These are phyloP conservation scores for Sylvilagus floridanus DNA, from an alignment of 2,797 vertebrate genomes.

Conservation along the genomic window DNA sequence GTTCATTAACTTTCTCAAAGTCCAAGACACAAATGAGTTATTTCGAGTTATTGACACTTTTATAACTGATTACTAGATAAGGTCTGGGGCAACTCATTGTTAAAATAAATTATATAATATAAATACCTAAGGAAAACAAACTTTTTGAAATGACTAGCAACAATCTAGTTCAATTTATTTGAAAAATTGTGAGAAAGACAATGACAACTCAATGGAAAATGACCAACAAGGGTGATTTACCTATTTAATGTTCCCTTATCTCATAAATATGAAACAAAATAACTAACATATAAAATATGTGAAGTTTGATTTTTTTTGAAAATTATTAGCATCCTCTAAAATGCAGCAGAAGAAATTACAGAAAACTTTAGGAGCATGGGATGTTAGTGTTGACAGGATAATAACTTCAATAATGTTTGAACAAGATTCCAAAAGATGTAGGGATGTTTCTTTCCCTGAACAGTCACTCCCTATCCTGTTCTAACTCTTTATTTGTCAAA, in stretches of 20 bases:
- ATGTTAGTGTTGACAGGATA: neutral
- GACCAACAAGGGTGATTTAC: neutral
- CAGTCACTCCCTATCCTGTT: neutral
- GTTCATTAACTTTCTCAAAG: constrained; percentile 39
- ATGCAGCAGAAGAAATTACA: neutral
- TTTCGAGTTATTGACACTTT: neutral
- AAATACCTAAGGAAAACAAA: neutral
- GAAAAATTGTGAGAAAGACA: constrained; percentile 20
- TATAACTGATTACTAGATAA: neutral
- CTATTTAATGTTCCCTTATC: constrained; percentile 8
- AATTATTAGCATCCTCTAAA: constrained; percentile 39
- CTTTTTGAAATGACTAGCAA: neutral
- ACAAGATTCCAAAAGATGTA: constrained; percentile 31
- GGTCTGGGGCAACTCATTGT: neutral
- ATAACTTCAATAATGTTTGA: constrained; percentile 7
- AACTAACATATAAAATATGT: neutral
- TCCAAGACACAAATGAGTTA: neutral
- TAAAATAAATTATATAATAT: neutral
- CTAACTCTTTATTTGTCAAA: neutral
- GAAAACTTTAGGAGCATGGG: neutral
- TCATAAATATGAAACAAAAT: neutral
- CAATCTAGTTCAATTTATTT: neutral
- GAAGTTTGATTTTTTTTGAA: neutral
- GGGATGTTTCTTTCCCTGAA: neutral
- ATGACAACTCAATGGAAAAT: constrained; percentile 2